Base-by-base conservation (phyloP, 2,113 vertebrate genomes). In the Tympanuchus pallidicinctus region DNA sequence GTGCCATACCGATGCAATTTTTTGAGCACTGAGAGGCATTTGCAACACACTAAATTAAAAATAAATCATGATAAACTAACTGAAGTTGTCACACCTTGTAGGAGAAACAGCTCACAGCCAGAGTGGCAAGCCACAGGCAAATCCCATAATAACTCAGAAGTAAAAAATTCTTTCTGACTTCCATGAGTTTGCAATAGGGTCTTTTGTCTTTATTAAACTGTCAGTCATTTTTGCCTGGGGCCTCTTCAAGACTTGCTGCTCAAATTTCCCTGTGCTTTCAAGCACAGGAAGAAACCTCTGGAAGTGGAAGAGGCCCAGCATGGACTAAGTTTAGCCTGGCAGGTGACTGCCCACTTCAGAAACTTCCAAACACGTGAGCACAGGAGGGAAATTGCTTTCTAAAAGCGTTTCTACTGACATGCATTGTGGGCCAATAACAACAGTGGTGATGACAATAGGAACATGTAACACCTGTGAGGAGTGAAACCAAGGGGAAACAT, bases 281-380 rank as follows among this genome's bases (percentile, higher is more conserved):
- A 89, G 18, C n/a, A 77, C 36, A 17, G 54, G 36, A 77, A 69
- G 67, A 77, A 86, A 56, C 15, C 56, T 56, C 43, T 8, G 42
- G 45, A 25, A 48, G 45, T 36, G 42, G 38, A 82, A 74, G 71
- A 69, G 77, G 66, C 56, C 59, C 83, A 59, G 59, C 30, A 34
- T 60, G 45, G 38, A 48, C 65, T 85, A 2, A 4, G 34, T 34
- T 73, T 63, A 64, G 11, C 13, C 75, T 78, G 76, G 63, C 80
- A 86, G 61, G 76, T 69, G 56, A 16, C 56, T 78, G 21, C 38
- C 76, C 66, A 48, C 86, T 91, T 75, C 77, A 66, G 66, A 79
- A 74, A 50, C 84, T 34, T 78, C n/a, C 30, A 70, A 57, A 30
- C 76, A 69, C 24, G 7, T 28, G 57, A 95, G 66, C 30, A 65